Base-by-base conservation (phyloP, 2,113 vertebrate species). In the Muscicapa adusta region DNA sequence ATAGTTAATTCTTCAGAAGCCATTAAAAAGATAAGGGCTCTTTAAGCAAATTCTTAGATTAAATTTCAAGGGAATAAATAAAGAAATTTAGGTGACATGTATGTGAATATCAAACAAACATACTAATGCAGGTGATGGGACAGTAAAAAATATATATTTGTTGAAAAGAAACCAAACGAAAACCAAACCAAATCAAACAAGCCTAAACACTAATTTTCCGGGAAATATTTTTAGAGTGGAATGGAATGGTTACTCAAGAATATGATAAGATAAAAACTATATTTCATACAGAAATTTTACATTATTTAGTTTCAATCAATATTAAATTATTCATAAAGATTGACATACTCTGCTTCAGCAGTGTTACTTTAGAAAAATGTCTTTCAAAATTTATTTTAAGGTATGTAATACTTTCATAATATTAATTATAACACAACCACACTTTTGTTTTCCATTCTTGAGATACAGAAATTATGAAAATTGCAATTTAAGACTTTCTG, bases 41-140 rank as follows among this genome's bases (percentile, higher is more conserved):
- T 91, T 85, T 70, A 89, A 79, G 17, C 31, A 81, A 48, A 25
- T 31, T 85, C 31, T 74, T 60, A 75, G 36, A 51, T 61, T 73
- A 67, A 79, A 83, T 73, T 95, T 31, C 33, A 72, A 29, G 47
- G 10, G 17, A 87, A 65, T 29, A 70, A 28, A 33, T 77, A 81
- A 62, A 68, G 75, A 80, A 84, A 91, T 68, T 8, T 33, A 74
- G 36, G 26, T 83, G 15, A 40, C 19, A 56, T 76, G 68, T 28
- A 28, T 28, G 43, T 63, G 34, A 85, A 76, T 74, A 56, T 23
- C 7, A 85, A 74, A 73, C 10, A 68, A 85, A 81, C 51, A 31
- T 43, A 60, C 53, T 81, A 83, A 36, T 58, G 45, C 17, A 65
- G 50, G 31, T 38, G 47, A 61, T 74, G 26, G 45, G 18, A 58